phyloP scores from a whole-genome alignment of 2,797 vertebrate genomes.

The Macroramphosus scolopax region DNA sequence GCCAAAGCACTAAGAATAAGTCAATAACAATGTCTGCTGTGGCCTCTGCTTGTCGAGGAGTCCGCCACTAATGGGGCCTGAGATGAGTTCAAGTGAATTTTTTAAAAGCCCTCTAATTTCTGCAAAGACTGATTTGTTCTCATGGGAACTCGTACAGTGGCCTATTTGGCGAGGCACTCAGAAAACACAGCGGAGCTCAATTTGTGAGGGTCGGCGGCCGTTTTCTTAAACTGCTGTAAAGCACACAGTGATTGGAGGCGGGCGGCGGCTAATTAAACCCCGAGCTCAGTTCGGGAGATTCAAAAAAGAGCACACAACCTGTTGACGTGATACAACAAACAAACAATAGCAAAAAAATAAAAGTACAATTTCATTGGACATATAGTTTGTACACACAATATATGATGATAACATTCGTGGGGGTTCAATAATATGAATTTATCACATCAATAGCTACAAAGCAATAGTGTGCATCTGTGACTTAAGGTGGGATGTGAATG shows the following conservation, averaged over 20 bases:
- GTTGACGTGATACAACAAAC: constrained; percentile 56
- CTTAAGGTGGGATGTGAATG: constrained; percentile 58
- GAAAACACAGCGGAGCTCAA: constrained; percentile 36
- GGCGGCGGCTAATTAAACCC: constrained; percentile 18
- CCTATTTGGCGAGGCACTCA: constrained; percentile 46
- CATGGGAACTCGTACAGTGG: constrained; percentile 50
- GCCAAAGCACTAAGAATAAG: constrained; percentile 69
- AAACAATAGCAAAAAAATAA: constrained; percentile 61
- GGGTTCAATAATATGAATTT: constrained; percentile 43
- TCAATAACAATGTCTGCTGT: constrained; percentile 65
- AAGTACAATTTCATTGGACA: constrained; percentile 62
- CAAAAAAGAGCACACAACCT: constrained; percentile 54
- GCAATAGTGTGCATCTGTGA: constrained; percentile 45
- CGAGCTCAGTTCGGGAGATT: constrained; percentile 35
- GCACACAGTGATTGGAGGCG: constrained; percentile 19
- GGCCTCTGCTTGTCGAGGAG: constrained; percentile 49
- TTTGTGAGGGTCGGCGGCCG: constrained; percentile 39
- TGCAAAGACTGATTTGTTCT: constrained; percentile 62
- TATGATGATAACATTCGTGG: constrained; percentile 67
- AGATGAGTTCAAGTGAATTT: constrained; percentile 73
- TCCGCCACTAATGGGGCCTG: constrained; percentile 62
- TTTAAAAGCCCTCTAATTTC: constrained; percentile 70
- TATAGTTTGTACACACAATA: constrained; percentile 68
- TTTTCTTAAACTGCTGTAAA: constrained; percentile 41
- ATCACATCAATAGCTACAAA: too few species aligned